Evolutionary conservation across 37 sponge, comb jelly and placozoan species (phyloP), one percentile per base, ranked within the genome.

Genomic region (Crambe crambe): DNA sequence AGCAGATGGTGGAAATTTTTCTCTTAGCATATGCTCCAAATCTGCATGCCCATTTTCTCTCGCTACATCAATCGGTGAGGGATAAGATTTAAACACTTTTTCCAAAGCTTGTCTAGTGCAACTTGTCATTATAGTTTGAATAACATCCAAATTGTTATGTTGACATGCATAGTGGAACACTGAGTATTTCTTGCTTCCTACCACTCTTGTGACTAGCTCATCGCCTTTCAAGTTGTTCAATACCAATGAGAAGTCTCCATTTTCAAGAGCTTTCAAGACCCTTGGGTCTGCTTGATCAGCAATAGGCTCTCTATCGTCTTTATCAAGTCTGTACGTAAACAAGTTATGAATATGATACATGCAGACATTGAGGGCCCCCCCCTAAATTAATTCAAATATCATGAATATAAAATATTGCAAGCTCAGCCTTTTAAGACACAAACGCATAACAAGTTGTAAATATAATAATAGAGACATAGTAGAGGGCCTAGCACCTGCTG

Each of bases 151-250:
- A 4, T 18, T 36, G 9, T 32, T 32, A 68, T 68, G 69, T 6
- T 18, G 69, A 68, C 69, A 68, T 21, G 69, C 69, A 68, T 36
- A 68, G 38, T 68, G 69, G 10, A 68, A 37, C 4, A 32, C 69
- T 31, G 38, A 31, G 20, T 68, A 68, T 31, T 32, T 31, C 36
- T 68, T 68, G 3, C 38, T 25, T 31, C 69, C 69, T 68, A 68
- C 4, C 32, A 34, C 32, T 32, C 20, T 68, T 5, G 25, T 68
- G 12, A 68, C 69, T 18, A 68, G 38, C 20, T 68, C 38, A 36
- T 68, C 38, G 38, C 69, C 69, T 31, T 36, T 17, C 6, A 68
- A 32, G 21, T 21, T 10, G 4, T 68, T 25, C 21, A 68, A 10
- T 31, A 36, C 69, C 4, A 3, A 10, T 18, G 38, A 6, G 18